These are phyloP conservation scores for Euwallacea fornicatus DNA, from an alignment of 1,140 invertebrate genomes.

Conservation along the genomic window DNA sequence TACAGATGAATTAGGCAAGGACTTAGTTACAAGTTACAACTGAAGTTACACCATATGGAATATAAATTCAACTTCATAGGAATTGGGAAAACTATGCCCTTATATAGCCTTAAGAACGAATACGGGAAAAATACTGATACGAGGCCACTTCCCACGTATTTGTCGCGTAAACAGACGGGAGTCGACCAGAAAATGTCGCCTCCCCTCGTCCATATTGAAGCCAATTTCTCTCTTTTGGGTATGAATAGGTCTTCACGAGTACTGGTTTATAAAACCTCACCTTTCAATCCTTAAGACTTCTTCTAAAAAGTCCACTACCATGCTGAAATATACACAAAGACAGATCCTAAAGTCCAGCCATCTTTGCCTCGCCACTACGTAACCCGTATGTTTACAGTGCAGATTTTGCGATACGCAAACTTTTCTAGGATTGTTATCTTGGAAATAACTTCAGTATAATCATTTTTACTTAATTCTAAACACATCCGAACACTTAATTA, in stretches of 20 bases:
- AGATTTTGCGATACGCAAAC: constrained; percentile 31
- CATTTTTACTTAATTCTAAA: constrained; percentile 26
- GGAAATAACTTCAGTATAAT: constrained; percentile 28
- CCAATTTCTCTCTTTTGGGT: neutral
- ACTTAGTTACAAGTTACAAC: too few relatives aligned
- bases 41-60: too few relatives aligned
- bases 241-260: neutral
- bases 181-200: constrained; percentile 38
- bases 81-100: too few relatives aligned
- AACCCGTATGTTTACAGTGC: constrained; percentile 44
- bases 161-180: constrained; percentile 33
- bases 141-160: constrained; percentile 33
- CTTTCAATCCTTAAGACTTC: constrained; percentile 47
- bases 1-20: too few relatives aligned
- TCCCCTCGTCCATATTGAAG: constrained; percentile 26
- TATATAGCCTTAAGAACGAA: too few relatives aligned
- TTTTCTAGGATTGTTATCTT: constrained; percentile 33
- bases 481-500: neutral
- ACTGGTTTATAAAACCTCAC: constrained; percentile 37
- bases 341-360: constrained; percentile 50
- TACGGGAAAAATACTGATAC: constrained; percentile 8
- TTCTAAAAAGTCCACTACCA: constrained; percentile 48
- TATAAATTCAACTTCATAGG: too few relatives aligned
- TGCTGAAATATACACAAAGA: constrained; percentile 51
- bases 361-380: constrained; percentile 45